Base-by-base conservation (phyloP, 2,888 invertebrate species). In the Oxystoma pomonae region DNA sequence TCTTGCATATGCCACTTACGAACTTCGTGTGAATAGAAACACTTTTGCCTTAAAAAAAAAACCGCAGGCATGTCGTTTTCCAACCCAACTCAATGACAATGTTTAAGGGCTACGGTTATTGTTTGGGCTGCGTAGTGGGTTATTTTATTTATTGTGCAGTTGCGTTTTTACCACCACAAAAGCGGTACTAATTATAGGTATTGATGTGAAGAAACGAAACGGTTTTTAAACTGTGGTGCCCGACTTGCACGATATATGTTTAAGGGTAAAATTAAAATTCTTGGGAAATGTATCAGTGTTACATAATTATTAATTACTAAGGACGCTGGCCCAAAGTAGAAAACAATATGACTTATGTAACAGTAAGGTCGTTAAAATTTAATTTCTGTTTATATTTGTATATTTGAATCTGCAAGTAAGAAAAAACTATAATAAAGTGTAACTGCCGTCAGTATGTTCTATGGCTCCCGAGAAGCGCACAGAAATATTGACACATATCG, bases 21-120 rank as follows among this genome's bases (percentile, higher is more conserved):
- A 12, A 61, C 65, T 69, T 71, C 71, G 73, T 73, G 75, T 73
- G 72, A 74, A 74, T 68, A 68, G 68, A 69, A 71, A 71, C 74
- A 71, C 72, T 70, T 68, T 63, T 64, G 67, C 64, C 55, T 61
- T 57, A 63, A 64, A 64, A 70, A 67, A 66, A 67, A 68, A 67
- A 69, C 69, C 71, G 63, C 68, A 67, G 69, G n/a, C 5, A 58
- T 49, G 49, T 58, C 20, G 49, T 17, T 57, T 57, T 57, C 57
- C 2, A 57, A 18, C 16, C 17, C 7, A 58, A 50, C 2, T 16
- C 58, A 74, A 74, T 74, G 75, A 74, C 73, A 74, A 73, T 74
- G 73, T 74, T 75, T 73, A 73, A 69, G 72, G 71, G 63, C 65
- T 64, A 65, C 68, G 66, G 67, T 68, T 72, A 74, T 73, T 73